Evolutionary conservation across 2,888 invertebrate species (phyloP).

Genomic region (Drosophila trichaetosa): DNA sequence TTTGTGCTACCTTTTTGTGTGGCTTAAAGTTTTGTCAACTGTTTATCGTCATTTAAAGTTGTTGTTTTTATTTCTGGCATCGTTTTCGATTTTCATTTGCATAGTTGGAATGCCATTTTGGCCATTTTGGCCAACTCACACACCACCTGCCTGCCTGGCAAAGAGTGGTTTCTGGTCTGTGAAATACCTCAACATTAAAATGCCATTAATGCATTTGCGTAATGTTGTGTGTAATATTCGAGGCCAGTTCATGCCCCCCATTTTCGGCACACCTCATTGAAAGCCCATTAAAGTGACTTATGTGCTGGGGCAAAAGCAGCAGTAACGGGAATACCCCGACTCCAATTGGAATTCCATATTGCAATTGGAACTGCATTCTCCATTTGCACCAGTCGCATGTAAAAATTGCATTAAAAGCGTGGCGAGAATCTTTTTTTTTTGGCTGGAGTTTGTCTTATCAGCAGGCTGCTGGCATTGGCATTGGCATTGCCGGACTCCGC

Average conservation of each 20-base stretch:
- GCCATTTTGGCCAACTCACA: neutral
- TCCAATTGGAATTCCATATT: constrained; percentile 39
- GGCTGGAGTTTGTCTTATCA: constrained; percentile 75
- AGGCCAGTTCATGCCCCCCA: constrained; percentile 6
- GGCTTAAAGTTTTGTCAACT: constrained; percentile 68
- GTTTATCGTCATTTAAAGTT: constrained; percentile 65
- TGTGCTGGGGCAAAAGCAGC: constrained; percentile 42
- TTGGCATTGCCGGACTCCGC: constrained; percentile 29
- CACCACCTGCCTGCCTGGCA: constrained; percentile 44
- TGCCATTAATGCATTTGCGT: constrained; percentile 79
- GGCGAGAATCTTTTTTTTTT: constrained; percentile 1
- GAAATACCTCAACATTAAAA: constrained; percentile 78
- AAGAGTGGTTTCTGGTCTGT: constrained; percentile 15
- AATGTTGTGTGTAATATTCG: constrained; percentile 72
- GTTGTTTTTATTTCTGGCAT: constrained; percentile 46
- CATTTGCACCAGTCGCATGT: constrained; percentile 28
- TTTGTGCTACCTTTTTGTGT: constrained; percentile 62
- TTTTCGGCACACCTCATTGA: constrained; percentile 70
- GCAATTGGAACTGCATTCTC: constrained; percentile 42
- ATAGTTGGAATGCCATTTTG: constrained; percentile 57
- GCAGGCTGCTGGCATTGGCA: constrained; percentile 53
- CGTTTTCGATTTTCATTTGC: constrained; percentile 63
- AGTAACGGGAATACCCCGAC: constrained; percentile 4
- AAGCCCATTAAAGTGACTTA: constrained; percentile 80
- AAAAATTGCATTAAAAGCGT: constrained; percentile 77